phyloP scores from a whole-genome alignment of 2,888 invertebrate species.

The Chymomyza caudatula region DNA sequence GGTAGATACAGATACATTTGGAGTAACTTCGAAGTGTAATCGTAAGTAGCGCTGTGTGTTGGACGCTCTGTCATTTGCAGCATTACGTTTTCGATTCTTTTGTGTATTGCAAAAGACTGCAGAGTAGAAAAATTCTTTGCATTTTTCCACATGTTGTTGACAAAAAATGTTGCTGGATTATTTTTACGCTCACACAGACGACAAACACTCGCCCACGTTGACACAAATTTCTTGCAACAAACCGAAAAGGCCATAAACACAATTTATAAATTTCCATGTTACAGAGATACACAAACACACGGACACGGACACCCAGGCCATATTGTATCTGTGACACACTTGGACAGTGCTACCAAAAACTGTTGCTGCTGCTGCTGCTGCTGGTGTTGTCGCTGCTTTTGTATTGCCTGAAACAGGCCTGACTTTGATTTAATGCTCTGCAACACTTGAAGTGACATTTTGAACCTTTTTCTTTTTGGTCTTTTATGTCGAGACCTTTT shows the following conservation, averaged over 20 bases:
- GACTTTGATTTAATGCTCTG: constrained; percentile 71
- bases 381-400: constrained; percentile 20
- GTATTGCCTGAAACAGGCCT: constrained; percentile 27
- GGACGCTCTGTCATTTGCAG: no score
- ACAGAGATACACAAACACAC: background rate
- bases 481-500: constrained; percentile 26
- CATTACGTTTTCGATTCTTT: background rate
- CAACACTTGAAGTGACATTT: constrained; percentile 68
- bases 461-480: constrained; percentile 20
- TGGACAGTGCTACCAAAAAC: constrained; percentile 34
- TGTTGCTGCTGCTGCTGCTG: background rate
- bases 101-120: background rate
- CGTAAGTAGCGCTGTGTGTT: no score
- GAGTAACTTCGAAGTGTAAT: no score
- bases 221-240: constrained; percentile 55
- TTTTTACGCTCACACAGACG: constrained; percentile 40
- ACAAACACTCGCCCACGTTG: constrained; percentile 59
- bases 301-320: background rate
- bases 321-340: constrained; percentile 29
- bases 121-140: constrained; percentile 17
- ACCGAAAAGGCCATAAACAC: constrained; percentile 17
- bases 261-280: background rate
- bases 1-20: no score
- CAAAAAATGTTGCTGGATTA: constrained; percentile 49
- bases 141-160: constrained; percentile 33